phyloP scores from a whole-genome alignment of 2,888 invertebrate genomes.

The Parnassius apollo region DNA sequence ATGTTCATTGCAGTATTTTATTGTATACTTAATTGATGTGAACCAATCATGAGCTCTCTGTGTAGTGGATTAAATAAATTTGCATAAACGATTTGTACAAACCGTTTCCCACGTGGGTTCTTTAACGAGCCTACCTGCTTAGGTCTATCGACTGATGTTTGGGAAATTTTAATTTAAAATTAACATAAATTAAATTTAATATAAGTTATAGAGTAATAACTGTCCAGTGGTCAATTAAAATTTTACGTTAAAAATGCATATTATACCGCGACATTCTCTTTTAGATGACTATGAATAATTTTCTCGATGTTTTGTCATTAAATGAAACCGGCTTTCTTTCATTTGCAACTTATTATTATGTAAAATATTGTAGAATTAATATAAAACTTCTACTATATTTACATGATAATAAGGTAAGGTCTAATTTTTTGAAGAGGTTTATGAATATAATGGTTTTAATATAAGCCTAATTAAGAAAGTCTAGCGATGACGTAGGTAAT shows the following conservation, averaged over 20 bases:
- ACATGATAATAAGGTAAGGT: no score
- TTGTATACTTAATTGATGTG: no score
- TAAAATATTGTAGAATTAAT: not conserved
- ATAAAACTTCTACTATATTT: not conserved
- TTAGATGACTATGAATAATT: not conserved
- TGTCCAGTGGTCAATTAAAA: not conserved
- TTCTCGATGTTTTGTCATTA: not conserved
- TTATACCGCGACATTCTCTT: not conserved
- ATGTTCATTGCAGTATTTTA: no score
- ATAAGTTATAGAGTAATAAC: constrained; percentile 1
- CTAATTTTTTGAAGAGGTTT: no score
- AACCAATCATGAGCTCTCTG: not conserved
- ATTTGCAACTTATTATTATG: not conserved
- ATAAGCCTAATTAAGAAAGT: no score
- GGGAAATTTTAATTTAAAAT: constrained; percentile 1
- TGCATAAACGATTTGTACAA: constrained; percentile 3
- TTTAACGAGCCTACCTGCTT: not conserved
- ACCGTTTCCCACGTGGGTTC: constrained; percentile 2
- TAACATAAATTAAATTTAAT: not conserved
- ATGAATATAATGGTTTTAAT: no score
- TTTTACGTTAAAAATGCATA: not conserved
- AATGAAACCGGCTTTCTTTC: not conserved
- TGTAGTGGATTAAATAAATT: constrained; percentile 1
- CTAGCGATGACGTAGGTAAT: no score
- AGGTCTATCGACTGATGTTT: constrained; percentile 1